These are phyloP conservation scores for Eidolon helvum DNA, from an alignment of 2,113 vertebrate species.

Conservation along the genomic window DNA sequence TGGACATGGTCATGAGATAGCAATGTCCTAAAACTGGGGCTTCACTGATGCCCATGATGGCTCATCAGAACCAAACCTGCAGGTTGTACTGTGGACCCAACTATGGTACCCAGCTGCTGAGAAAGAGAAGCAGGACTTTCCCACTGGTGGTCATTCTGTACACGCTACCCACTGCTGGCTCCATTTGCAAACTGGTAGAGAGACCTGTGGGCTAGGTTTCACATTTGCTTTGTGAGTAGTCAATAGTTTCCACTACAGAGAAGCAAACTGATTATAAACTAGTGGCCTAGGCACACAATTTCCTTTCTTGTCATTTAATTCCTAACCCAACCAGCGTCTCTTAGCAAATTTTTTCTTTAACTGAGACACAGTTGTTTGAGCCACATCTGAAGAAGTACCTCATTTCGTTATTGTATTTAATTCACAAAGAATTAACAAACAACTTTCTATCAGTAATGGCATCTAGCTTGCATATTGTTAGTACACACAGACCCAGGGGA, in stretches of 20 bases:
- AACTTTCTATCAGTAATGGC: not conserved
- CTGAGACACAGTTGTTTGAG: not conserved
- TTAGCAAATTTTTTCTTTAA: not conserved
- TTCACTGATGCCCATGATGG: not conserved
- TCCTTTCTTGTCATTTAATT: not conserved
- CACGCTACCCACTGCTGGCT: not conserved
- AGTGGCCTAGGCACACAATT: not conserved
- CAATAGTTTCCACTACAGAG: not conserved
- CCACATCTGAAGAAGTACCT: not conserved
- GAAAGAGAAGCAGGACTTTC: not conserved
- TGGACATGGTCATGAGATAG: not conserved
- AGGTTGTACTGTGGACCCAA: not conserved
- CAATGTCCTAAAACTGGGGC: not conserved
- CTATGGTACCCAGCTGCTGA: not conserved
- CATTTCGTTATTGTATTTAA: not conserved
- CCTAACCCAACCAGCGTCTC: not conserved
- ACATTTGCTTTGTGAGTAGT: not conserved
- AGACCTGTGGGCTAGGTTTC: not conserved
- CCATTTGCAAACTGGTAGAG: not conserved
- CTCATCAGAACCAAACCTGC: not conserved
- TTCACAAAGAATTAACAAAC: not conserved
- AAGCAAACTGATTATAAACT: not conserved
- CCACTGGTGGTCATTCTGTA: not conserved
- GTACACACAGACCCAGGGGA: not conserved
- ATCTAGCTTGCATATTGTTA: not conserved